A percentile compares a stretch with the other conserved stretches of the same genome.
phyloP scores from a whole-genome alignment of 2,888 invertebrate species.

The Uloborus plumipes region DNA sequence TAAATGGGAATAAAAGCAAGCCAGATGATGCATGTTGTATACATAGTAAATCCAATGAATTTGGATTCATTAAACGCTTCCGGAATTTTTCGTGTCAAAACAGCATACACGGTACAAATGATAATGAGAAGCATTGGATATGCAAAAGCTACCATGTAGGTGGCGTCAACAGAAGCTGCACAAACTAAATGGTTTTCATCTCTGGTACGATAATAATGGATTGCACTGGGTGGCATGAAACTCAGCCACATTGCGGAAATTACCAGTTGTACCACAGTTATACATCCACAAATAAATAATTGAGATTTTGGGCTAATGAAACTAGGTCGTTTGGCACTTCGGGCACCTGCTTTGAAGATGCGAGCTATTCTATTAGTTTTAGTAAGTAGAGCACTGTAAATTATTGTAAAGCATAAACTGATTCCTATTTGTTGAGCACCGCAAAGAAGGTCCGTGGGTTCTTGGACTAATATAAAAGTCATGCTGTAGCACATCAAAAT shows the following conservation, averaged over 20 bases:
- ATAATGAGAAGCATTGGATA: slow-evolving; percentile 92
- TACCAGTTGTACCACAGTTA: slow-evolving; percentile 73
- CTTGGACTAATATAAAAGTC: slow-evolving; percentile 72
- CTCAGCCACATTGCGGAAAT: slow-evolving; percentile 94
- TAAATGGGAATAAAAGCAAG: slow-evolving; percentile 76
- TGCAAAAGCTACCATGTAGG: slow-evolving; percentile 77
- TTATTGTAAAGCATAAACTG: slow-evolving; percentile 72
- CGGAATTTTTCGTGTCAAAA: slow-evolving; percentile 73
- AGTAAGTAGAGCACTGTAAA: slow-evolving; percentile 73
- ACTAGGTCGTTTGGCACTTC: slow-evolving; percentile 71
- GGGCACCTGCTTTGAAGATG: slow-evolving; percentile 70
- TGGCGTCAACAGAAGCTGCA: slow-evolving; percentile 90
- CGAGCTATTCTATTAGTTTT: slow-evolving; percentile 71
- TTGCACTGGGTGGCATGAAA: slow-evolving; percentile 88
- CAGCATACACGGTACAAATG: slow-evolving; percentile 75
- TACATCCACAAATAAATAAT: slow-evolving; percentile 71
- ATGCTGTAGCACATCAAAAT: slow-evolving; percentile 72
- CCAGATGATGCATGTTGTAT: slow-evolving; percentile 85
- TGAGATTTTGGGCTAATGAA: slow-evolving; percentile 74
- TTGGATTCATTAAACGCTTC: slow-evolving; percentile 74
- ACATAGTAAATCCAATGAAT: slow-evolving; percentile 80
- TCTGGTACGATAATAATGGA: slow-evolving; percentile 90
- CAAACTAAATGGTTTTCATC: slow-evolving; percentile 92
- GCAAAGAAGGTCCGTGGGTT: slow-evolving; percentile 71
- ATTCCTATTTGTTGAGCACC: slow-evolving; percentile 72